Conservation (phyloP, 2,797 vertebrate species). For the Garrulus glandarius region DNA sequence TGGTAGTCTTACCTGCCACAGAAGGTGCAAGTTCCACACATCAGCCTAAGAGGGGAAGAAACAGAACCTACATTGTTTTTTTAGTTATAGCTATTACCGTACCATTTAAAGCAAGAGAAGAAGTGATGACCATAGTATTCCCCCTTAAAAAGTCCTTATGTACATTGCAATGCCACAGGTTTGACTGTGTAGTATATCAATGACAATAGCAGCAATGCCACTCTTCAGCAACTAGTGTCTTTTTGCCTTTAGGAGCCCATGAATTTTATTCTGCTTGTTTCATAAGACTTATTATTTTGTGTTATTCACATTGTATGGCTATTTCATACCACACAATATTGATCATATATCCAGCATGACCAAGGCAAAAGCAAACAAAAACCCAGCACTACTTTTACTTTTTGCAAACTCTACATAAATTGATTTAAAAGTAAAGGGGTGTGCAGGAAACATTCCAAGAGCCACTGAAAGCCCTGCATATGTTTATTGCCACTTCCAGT, state of each 20-base stretch:
- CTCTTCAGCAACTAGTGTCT: not conserved
- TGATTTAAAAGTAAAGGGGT: not conserved
- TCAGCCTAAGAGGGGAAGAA: not conserved
- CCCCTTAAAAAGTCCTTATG: not conserved
- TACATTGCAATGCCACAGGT: not conserved
- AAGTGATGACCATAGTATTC: not conserved
- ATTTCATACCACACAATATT: not conserved
- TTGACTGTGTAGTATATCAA: not conserved
- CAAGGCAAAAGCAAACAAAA: not conserved
- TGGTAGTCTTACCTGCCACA: not conserved
- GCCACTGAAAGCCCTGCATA: not conserved
- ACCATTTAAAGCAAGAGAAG: not conserved
- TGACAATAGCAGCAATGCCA: not conserved
- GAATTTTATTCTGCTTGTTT: not conserved
- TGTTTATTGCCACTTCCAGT: not conserved
- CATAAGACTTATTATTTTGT: not conserved
- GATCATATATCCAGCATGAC: not conserved
- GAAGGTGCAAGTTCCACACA: not conserved
- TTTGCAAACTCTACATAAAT: not conserved
- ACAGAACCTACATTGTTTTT: fast-evolving
- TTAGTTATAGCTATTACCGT: not conserved
- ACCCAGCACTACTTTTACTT: not conserved
- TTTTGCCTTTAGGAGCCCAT: not conserved
- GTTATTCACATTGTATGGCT: not conserved
- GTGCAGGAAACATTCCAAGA: not conserved